Conservation (phyloP, 2,113 vertebrate genomes). For the Phalacrocorax aristotelis region DNA sequence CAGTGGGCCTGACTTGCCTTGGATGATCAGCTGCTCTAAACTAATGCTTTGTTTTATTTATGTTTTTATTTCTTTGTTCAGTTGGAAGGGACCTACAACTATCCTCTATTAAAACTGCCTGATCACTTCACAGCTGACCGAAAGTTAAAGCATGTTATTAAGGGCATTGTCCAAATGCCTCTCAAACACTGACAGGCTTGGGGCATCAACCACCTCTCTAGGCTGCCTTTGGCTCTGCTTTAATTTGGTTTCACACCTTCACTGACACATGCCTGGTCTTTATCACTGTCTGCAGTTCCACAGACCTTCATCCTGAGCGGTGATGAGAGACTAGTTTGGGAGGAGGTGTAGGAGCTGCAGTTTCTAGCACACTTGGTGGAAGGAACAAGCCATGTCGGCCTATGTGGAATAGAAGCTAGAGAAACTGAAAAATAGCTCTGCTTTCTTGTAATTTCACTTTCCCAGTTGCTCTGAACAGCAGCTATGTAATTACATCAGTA, state of each 20-base stretch:
- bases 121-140: background rate
- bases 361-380: background rate
- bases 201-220: background rate
- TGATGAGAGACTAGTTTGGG: background rate
- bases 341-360: background rate
- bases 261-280: background rate
- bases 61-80: background rate
- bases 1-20: fast-evolving
- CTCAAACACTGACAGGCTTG: background rate
- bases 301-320: background rate
- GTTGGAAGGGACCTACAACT: background rate
- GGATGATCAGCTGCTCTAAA: background rate
- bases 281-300: background rate
- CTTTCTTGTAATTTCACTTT: background rate
- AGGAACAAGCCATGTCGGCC: background rate
- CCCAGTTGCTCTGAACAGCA: background rate
- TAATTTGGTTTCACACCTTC: background rate
- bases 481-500: background rate
- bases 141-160: background rate
- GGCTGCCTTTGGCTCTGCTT: background rate
- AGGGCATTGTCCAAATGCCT: background rate
- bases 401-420: background rate
- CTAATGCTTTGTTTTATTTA: background rate
- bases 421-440: background rate
- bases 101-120: background rate